A percentile compares a stretch with the other conserved stretches of the same genome.
These are phyloP conservation scores for Tortrix viridana DNA, from an alignment of 2,888 invertebrate genomes.

Conservation along the genomic window DNA sequence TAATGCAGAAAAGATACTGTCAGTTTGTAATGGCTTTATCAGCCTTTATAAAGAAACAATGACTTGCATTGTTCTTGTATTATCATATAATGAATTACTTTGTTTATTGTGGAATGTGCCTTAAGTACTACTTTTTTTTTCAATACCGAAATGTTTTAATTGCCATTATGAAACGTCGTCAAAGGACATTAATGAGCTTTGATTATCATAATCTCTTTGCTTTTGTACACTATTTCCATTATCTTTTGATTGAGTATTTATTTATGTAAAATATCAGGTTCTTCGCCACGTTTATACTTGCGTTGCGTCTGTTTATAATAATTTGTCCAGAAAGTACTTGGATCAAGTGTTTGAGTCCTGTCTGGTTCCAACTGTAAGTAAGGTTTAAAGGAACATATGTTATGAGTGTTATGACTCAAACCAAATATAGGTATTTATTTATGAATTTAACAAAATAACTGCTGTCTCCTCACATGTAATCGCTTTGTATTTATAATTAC, in stretches of 20 bases:
- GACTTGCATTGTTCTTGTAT: constrained; percentile 9
- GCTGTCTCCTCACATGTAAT: no score
- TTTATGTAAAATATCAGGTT: not conserved
- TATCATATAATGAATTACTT: constrained; percentile 1
- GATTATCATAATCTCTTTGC: no score
- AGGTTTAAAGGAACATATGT: not conserved
- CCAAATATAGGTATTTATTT: not conserved
- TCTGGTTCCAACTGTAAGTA: constrained; percentile 19
- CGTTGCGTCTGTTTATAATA: not conserved
- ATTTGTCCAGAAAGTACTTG: constrained; percentile 4
- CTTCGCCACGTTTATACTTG: not conserved
- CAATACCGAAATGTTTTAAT: no score
- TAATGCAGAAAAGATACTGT: constrained; percentile 13
- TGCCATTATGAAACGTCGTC: no score
- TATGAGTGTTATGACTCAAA: not conserved
- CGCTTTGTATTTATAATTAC: not conserved
- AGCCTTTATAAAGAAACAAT: constrained; percentile 1
- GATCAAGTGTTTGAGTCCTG: constrained; percentile 2
- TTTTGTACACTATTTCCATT: no score
- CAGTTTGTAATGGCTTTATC: constrained; percentile 16
- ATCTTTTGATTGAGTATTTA: constrained; percentile 6
- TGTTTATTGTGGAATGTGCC: no score
- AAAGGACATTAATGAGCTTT: no score
- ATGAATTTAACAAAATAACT: no score
- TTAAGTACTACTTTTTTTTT: no score